phyloP scores from a whole-genome alignment of 1,140 invertebrate genomes.

The Drosophila pruinosa region DNA sequence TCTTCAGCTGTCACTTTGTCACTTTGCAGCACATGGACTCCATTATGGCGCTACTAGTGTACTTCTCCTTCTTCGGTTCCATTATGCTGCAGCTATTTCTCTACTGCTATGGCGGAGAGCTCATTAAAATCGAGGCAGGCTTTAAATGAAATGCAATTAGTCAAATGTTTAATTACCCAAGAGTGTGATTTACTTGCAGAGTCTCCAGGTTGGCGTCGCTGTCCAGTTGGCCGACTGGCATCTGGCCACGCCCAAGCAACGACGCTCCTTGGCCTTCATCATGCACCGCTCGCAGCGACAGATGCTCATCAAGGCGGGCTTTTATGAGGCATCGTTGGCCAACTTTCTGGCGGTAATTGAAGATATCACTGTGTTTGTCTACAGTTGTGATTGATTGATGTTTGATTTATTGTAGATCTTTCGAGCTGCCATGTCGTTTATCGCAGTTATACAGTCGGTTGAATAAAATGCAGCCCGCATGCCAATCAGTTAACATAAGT shows the following conservation, averaged over 20 bases:
- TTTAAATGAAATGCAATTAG: neutral
- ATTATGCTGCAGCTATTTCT: conserved; percentile 76
- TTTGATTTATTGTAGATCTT: conserved; percentile 45
- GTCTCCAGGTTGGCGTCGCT: conserved; percentile 59
- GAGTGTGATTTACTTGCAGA: conserved; percentile 28
- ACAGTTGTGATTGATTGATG: neutral
- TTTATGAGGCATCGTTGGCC: conserved; percentile 73
- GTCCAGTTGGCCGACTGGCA: conserved; percentile 65
- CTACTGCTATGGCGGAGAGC: conserved; percentile 76
- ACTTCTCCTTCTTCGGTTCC: conserved; percentile 63
- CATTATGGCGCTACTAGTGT: conserved; percentile 55
- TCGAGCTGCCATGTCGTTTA: conserved; percentile 55
- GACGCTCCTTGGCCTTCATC: conserved; percentile 53
- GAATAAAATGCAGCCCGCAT: conserved; percentile 26
- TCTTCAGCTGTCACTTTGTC: neutral
- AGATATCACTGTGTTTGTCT: neutral
- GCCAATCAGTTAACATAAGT: neutral
- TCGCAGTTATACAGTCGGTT: conserved; percentile 62
- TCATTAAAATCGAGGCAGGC: conserved; percentile 70
- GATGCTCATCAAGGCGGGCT: conserved; percentile 71
- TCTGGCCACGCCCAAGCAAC: conserved; percentile 46
- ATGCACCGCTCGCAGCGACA: conserved; percentile 64
- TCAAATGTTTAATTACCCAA: neutral
- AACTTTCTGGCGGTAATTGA: conserved; percentile 69
- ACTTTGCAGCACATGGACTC: conserved; percentile 59